Evolutionary conservation across 2,797 vertebrate species (phyloP), one percentile per base, ranked within the genome.

Genomic region (Sparidentex hasta): DNA sequence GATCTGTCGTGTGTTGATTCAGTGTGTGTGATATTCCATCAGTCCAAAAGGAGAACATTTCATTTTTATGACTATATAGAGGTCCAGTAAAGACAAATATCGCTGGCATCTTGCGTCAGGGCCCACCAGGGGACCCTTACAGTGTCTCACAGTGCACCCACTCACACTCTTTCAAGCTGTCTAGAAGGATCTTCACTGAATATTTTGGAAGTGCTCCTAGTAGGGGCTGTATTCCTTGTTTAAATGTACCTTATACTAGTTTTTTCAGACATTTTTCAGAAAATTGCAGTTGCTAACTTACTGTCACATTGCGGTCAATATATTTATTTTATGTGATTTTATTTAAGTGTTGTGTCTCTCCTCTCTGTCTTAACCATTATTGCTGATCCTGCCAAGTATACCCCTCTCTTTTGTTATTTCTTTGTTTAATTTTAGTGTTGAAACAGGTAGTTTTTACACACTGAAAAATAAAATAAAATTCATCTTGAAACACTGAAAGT

Each of bases 311-410:
- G 20, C 23, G 52, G 13, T 54, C 23, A n/a, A 27, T 47, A 29
- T 44, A 18, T 14, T 56, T 57, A 5, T 16, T 27, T 68, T 55
- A 23, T 48, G 43, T 43, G 18, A 56, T 58, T 52, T 14, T 54
- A 1, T 68, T 52, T 1, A 41, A 5, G 29, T 33, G 2, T 8
- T 57, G 9, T 41, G 13, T 21, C 33, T 47, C 25, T 23, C 16
- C 62, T 21, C n/a, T 64, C 65, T 74, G 65, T 58, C 71, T 71
- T 57, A 48, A 67, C 21, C 46, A 68, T 74, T 81, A 55, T 59
- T 61, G 23, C 51, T 23, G 18, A n/a, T 51, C 9, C 21, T 66
- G 61, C 44, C 51, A 63, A 46, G 7, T 52, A 3, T 23, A 62
- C 54, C 46, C 11, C 8, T 20, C n/a, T n/a, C n/a, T n/a, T n/a